These are phyloP conservation scores for Zoanthus solanderi DNA, from an alignment of 92 coral and sea anemone species.

Conservation along the genomic window DNA sequence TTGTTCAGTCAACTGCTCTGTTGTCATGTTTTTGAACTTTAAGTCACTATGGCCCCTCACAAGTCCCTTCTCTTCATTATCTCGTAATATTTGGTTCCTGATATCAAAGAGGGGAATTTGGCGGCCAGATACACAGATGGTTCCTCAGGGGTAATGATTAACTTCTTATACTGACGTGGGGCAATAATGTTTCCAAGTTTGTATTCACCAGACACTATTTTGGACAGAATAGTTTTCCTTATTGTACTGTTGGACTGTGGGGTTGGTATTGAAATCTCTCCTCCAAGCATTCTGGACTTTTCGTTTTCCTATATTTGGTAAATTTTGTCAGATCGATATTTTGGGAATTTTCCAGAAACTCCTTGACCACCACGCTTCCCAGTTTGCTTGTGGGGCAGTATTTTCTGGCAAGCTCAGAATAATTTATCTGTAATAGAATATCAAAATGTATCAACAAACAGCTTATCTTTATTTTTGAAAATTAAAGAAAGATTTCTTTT, in stretches of 20 bases:
- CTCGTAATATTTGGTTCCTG: not conserved
- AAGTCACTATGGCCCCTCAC: slow-evolving; percentile 40
- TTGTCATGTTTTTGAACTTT: slow-evolving; percentile 14
- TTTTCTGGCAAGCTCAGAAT: slow-evolving; percentile 14
- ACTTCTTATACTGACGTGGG: slow-evolving; percentile 28
- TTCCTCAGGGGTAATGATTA: not conserved
- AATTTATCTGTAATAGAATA: slow-evolving; percentile 9
- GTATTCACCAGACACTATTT: slow-evolving; percentile 24
- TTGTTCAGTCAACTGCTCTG: slow-evolving; percentile 7
- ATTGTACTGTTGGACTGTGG: slow-evolving; percentile 32
- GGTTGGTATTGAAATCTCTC: slow-evolving; percentile 24
- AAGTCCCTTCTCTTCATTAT: slow-evolving; percentile 21
- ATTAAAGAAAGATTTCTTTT: too few species aligned
- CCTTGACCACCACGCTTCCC: slow-evolving; percentile 1
- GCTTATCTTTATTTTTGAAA: too few species aligned
- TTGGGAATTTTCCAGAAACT: not conserved
- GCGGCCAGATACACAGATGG: slow-evolving; percentile 29
- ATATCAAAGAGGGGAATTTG: slow-evolving; percentile 48
- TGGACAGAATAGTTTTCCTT: not conserved
- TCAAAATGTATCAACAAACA: not conserved
- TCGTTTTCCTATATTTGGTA: slow-evolving; percentile 15
- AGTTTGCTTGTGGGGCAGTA: slow-evolving; percentile 8
- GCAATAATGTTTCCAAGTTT: slow-evolving; percentile 18
- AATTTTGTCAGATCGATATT: not conserved
- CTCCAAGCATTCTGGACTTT: slow-evolving; percentile 30